Conservation (phyloP, 2,888 invertebrate species). For the Dryobotodes eremita region DNA sequence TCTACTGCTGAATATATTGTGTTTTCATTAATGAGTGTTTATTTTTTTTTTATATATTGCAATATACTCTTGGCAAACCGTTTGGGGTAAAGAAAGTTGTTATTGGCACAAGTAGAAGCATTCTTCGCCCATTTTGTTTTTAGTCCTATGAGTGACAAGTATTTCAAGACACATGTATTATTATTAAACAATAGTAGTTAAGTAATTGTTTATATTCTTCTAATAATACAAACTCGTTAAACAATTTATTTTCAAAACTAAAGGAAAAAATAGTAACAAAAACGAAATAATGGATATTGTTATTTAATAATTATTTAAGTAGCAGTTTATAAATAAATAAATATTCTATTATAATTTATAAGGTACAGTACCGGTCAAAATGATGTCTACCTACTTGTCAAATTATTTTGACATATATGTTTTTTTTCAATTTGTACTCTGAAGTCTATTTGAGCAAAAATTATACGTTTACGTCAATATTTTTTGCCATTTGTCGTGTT, state of each 20-base stretch:
- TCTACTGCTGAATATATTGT: background rate
- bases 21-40: background rate
- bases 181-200: background rate
- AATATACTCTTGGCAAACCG: background rate
- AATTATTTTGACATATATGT: background rate
- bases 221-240: background rate
- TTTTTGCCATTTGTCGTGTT: conserved; percentile 9
- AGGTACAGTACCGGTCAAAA: background rate
- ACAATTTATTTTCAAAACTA: conserved; percentile 7
- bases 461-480: background rate
- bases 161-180: background rate
- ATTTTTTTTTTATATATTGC: too few relatives aligned
- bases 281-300: background rate
- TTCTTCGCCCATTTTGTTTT: background rate
- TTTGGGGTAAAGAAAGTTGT: background rate
- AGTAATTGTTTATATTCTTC: background rate
- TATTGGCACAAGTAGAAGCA: background rate
- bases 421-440: background rate
- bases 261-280: background rate
- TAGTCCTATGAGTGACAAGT: background rate
- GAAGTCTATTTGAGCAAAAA: background rate
- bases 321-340: background rate
- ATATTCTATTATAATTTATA: background rate
- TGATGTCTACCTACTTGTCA: background rate
- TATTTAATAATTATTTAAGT: background rate